A percentile compares a stretch with the other conserved stretches of the same genome.
Evolutionary conservation across 2,888 invertebrate species (phyloP).

Genomic region (Polylopha cassiicola): DNA sequence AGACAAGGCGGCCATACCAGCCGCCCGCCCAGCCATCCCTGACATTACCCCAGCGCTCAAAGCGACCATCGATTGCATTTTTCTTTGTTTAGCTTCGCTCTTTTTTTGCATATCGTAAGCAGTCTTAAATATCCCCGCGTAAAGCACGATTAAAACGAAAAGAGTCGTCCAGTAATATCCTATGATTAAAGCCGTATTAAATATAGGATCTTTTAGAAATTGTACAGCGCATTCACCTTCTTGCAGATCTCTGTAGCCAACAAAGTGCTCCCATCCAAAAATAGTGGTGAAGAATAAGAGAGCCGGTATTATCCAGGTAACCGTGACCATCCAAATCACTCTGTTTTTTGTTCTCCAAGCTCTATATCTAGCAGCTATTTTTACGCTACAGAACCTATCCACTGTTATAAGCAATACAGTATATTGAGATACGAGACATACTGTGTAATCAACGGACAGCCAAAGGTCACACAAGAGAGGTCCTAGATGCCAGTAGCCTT

Average conservation of each 20-base stretch:
- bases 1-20: slow-evolving; percentile 89
- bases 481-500: slow-evolving; percentile 98
- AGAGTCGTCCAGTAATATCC: slow-evolving; percentile 99
- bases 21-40: slow-evolving; percentile 92
- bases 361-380: slow-evolving; percentile 97
- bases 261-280: slow-evolving; percentile 99
- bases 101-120: slow-evolving; percentile 98
- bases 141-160: slow-evolving; percentile 95
- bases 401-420: slow-evolving; percentile 99
- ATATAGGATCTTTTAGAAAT: slow-evolving; percentile 97
- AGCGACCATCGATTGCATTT: slow-evolving; percentile 96
- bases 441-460: slow-evolving; percentile 99
- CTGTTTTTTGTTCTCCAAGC: slow-evolving; percentile 97
- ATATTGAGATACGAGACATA: slow-evolving; percentile 98
- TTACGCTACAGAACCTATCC: slow-evolving; percentile 98
- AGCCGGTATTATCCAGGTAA: slow-evolving; percentile 98
- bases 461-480: slow-evolving; percentile 97
- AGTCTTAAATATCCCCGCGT: slow-evolving; percentile 97
- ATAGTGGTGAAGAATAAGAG: slow-evolving; percentile 98
- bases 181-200: slow-evolving; percentile 97
- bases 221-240: slow-evolving; percentile 96
- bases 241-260: slow-evolving; percentile 91
- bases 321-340: slow-evolving; percentile 96
- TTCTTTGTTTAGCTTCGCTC: slow-evolving; percentile 96
- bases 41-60: slow-evolving; percentile 93